Evolutionary conservation across 2,888 invertebrate species (phyloP), one percentile per base, ranked within the genome.

Genomic region (Abrostola tripartita): DNA sequence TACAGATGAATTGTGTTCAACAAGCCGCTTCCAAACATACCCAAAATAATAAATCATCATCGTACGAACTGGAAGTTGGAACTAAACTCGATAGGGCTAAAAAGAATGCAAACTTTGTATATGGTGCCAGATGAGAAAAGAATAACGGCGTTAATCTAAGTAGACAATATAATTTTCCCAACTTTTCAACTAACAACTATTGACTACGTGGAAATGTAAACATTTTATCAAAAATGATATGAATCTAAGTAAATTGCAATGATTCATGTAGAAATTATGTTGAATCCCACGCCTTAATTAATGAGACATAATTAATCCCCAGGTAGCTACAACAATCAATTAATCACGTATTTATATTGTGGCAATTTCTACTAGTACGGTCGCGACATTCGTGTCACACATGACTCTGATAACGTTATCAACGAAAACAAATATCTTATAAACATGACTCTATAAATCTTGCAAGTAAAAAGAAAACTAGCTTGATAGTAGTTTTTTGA

Each of bases 291-390:
- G 44, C 41, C n/a, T 47, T 24, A 47, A 47, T 14, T 14, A 24
- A 1, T 24, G 24, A 8, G 24, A 47, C 44, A 47, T 47, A 38
- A 11, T 12, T 65, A 52, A 71, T 65, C 65, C 0, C 8, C 37
- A 42, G n/a, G 24, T 59, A 11, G 69, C 50, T 56, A 70, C 56
- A 56, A 56, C 51, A 53, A 72, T 58, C 61, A 55, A 55, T 51
- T 55, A 61, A 56, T 59, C 40, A 35, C 38, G n/a, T 11, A 51
- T 44, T 52, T 62, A 57, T 11, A 47, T 35, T 9, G 49, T 74
- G 74, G 64, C 59, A 64, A 65, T 51, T 51, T 64, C 37, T 73
- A 49, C 42, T 37, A 12, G 57, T 14, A 36, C 37, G 37, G 56
- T 8, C 37, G 7, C 44, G 12, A 35, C 37, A 1, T 11, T 35